Evolutionary conservation across 2,113 vertebrate species (phyloP), one percentile per base, ranked within the genome.

Genomic region (Calyptomena viridis): DNA sequence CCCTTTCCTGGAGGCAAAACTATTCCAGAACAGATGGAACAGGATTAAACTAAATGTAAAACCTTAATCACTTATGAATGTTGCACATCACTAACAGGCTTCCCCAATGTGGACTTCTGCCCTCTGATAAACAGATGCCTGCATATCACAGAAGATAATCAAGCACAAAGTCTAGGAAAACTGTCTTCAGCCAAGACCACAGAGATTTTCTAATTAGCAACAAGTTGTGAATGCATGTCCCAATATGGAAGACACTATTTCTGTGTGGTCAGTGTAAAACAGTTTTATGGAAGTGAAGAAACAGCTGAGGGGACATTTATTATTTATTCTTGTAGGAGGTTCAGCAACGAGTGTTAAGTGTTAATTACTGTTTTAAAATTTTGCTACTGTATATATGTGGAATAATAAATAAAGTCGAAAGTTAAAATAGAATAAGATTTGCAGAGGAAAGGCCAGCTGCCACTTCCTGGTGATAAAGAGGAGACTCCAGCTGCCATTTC

Each of bases 151-250:
- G 50, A 47, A 89, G 44, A 89, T 28, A 84, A 91, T 84, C 73
- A 84, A 74, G 56, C 24, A 55, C 47, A 62, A 91, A 91, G 60
- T 87, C 78, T 73, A 84, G 69, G 78, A 93, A 69, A 91, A 93
- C 60, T 58, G 52, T 87, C 69, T 93, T 64, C 60, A 91, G 60
- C 55, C 66, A 89, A 84, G 60, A 63, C 64, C 69, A 81, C 18
- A 18, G 77, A 15, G 84, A 93, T 81, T 93, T 87, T 68, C 53
- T 35, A 84, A 78, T 62, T 71, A 69, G 89, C 52, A 59, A 63
- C 25, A 80, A 87, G 27, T 47, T 77, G 53, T 64, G 68, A 64
- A 52, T 74, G 55, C 8, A 3, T 64, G 84, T 92, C 27, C 73
- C 63, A 60, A 4, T 44, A 77, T 87, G 81, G 60, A 80, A 80